Conservation (phyloP, 2,113 vertebrate species). For the Miniopterus natalensis region DNA sequence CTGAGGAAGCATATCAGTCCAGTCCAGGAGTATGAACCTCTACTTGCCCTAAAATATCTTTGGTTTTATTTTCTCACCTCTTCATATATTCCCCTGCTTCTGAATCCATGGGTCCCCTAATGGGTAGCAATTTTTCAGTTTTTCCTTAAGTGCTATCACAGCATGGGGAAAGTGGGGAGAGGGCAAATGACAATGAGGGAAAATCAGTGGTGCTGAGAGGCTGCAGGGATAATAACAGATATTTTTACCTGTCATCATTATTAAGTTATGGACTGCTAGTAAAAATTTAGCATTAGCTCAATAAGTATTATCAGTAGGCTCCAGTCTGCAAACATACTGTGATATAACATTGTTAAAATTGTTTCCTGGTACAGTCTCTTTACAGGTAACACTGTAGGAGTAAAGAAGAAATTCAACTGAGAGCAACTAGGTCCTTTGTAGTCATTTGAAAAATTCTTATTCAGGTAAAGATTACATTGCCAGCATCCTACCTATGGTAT, state of each 20-base stretch:
- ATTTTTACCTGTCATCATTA: background rate
- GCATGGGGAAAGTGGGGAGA: background rate
- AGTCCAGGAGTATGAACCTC: background rate
- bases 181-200: background rate
- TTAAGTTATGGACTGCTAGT: background rate
- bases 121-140: background rate
- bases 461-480: background rate
- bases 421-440: background rate
- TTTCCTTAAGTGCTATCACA: background rate
- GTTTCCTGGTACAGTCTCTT: background rate
- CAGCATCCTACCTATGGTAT: background rate
- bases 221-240: background rate
- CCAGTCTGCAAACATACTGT: background rate
- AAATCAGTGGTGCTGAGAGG: background rate
- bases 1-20: background rate
- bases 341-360: background rate
- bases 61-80: background rate
- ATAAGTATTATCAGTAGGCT: background rate
- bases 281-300: background rate
- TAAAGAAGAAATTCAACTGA: slow-evolving; percentile 2
- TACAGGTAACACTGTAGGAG: background rate
- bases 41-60: background rate
- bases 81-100: background rate
- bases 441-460: background rate
- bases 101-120: background rate